Conservation (phyloP, 2,888 invertebrate species). For the Cecidostiba fungosa region DNA sequence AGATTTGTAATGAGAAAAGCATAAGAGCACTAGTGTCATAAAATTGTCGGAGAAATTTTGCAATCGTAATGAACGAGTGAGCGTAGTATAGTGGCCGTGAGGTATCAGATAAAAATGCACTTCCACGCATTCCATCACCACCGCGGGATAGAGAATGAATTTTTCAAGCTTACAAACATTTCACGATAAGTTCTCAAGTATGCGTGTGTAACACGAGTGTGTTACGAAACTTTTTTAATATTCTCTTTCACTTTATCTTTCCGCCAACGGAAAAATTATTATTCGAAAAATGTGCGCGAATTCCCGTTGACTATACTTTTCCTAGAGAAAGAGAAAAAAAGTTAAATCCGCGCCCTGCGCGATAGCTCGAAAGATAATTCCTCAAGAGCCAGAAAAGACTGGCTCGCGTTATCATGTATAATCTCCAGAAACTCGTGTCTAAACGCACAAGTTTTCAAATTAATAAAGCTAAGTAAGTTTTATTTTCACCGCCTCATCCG, state of each 20-base stretch:
- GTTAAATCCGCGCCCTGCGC: not conserved
- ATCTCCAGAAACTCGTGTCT: not conserved
- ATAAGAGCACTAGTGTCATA: not conserved
- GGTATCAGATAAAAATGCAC: slow-evolving; percentile 11
- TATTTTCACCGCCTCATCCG: not conserved
- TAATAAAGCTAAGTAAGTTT: not conserved
- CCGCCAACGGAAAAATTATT: not conserved
- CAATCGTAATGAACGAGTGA: not conserved
- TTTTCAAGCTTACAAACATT: not conserved
- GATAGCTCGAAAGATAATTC: not conserved
- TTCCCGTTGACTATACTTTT: not conserved
- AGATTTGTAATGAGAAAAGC: not conserved
- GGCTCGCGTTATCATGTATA: not conserved
- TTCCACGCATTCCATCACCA: not conserved
- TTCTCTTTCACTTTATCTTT: slow-evolving; percentile 8
- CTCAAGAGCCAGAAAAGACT: not conserved
- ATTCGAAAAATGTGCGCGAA: slow-evolving; percentile 14
- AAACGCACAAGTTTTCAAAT: not conserved
- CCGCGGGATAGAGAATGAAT: not conserved
- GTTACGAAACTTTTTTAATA: slow-evolving; percentile 51
- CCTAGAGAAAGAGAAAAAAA: not conserved
- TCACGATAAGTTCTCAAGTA: slow-evolving; percentile 8
- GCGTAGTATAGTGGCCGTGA: not conserved
- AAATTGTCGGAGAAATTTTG: not conserved
- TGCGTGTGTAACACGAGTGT: not conserved